These are phyloP conservation scores for Lanius ludovicianus DNA, from an alignment of 2,113 vertebrate genomes.

Conservation along the genomic window DNA sequence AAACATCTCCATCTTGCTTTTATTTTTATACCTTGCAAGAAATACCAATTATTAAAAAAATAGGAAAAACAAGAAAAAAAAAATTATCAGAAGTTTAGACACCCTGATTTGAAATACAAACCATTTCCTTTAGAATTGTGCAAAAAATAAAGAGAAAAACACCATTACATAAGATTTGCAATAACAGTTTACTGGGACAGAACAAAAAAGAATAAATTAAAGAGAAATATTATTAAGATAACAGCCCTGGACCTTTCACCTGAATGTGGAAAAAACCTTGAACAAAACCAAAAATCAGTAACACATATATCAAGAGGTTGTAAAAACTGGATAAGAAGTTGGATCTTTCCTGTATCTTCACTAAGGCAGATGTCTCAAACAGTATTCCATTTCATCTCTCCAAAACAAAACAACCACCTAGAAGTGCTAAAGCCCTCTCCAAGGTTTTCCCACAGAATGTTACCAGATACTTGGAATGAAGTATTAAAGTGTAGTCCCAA, in stretches of 20 bases:
- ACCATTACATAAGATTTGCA: background rate
- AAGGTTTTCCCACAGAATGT: background rate
- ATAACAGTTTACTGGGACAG: background rate
- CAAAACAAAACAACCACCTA: background rate
- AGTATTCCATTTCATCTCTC: background rate
- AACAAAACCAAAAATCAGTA: background rate
- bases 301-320: background rate
- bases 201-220: background rate
- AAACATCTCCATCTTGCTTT: background rate
- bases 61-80: background rate
- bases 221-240: background rate
- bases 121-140: constrained; percentile 16
- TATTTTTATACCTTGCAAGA: background rate
- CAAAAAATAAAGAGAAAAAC: constrained; percentile 28
- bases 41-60: background rate
- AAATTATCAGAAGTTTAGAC: background rate
- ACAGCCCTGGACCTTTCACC: background rate
- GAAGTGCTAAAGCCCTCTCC: background rate
- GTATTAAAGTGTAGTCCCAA: background rate
- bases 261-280: accelerated
- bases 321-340: background rate
- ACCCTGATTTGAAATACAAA: constrained; percentile 14
- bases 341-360: background rate
- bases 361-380: background rate
- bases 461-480: background rate